Conservation (phyloP, 2,888 invertebrate genomes). For the Deilephila porcellus region DNA sequence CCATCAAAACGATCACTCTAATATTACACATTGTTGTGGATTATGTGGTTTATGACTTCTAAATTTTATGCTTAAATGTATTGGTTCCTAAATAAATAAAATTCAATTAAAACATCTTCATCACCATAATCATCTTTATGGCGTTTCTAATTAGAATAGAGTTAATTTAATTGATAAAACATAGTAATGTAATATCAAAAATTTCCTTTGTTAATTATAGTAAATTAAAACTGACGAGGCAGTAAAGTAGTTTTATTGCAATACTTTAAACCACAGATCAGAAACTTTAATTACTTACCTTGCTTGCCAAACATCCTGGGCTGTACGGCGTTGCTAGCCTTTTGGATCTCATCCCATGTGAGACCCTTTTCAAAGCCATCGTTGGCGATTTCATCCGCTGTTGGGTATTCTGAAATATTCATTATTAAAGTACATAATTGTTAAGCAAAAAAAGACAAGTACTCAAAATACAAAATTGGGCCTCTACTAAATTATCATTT, state of each 20-base stretch:
- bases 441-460: background rate
- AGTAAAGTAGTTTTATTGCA: no score
- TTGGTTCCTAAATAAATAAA: no score
- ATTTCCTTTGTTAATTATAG: no score
- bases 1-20: no score
- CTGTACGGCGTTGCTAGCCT: conserved; percentile 80
- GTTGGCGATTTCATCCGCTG: conserved; percentile 54
- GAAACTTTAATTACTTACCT: conserved; percentile 52
- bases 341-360: conserved; percentile 83
- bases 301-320: conserved; percentile 85
- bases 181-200: no score
- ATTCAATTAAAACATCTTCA: no score
- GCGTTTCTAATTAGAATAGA: no score
- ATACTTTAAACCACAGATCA: background rate
- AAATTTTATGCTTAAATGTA: no score
- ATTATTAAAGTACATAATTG: background rate
- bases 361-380: conserved; percentile 66
- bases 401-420: conserved; percentile 56
- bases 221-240: no score
- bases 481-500: background rate
- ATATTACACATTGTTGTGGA: no score
- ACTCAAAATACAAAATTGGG: background rate
- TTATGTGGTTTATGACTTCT: no score
- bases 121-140: no score
- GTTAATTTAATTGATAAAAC: background rate